A percentile compares a stretch with the other conserved stretches of the same genome.
phyloP scores from a whole-genome alignment of 2,113 vertebrate genomes.

The Lycocorax pyrrhopterus region DNA sequence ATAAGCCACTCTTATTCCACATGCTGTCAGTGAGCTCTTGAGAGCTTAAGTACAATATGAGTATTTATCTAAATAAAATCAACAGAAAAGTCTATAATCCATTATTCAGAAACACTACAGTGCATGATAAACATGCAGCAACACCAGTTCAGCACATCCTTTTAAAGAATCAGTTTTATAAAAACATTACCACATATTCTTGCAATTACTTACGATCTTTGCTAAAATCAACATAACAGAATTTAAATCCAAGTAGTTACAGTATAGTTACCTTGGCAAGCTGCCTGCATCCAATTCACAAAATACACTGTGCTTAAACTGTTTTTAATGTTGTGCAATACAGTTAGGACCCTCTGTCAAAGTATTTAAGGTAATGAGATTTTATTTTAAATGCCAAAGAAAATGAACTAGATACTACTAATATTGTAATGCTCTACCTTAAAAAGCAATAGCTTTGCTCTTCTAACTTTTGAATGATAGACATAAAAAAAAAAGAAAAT shows the following conservation, averaged over 20 bases:
- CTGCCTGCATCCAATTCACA: slow-evolving; percentile 38
- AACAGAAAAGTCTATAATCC: not conserved
- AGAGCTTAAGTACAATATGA: not conserved
- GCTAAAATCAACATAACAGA: slow-evolving; percentile 36
- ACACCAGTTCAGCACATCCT: not conserved
- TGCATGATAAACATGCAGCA: not conserved
- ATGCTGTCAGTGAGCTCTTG: not conserved
- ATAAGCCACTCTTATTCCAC: not conserved
- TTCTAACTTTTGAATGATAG: not conserved
- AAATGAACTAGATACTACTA: slow-evolving; percentile 5
- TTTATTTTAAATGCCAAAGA: slow-evolving; percentile 55
- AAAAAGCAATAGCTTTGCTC: not conserved
- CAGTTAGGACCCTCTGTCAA: slow-evolving; percentile 15
- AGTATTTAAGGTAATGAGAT: slow-evolving; percentile 62
- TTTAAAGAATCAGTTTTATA: not conserved
- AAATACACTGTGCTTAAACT: slow-evolving; percentile 37
- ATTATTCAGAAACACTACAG: not conserved
- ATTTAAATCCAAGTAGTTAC: slow-evolving; percentile 27
- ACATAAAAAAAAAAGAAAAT: not conserved
- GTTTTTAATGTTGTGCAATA: slow-evolving; percentile 50
- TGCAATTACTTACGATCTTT: slow-evolving; percentile 11
- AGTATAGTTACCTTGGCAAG: slow-evolving; percentile 47
- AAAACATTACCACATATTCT: slow-evolving; percentile 19
- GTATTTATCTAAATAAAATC: not conserved
- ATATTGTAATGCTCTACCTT: slow-evolving; percentile 12